phyloP scores from a whole-genome alignment of 2,113 vertebrate genomes.

The Hepsetus odoe region DNA sequence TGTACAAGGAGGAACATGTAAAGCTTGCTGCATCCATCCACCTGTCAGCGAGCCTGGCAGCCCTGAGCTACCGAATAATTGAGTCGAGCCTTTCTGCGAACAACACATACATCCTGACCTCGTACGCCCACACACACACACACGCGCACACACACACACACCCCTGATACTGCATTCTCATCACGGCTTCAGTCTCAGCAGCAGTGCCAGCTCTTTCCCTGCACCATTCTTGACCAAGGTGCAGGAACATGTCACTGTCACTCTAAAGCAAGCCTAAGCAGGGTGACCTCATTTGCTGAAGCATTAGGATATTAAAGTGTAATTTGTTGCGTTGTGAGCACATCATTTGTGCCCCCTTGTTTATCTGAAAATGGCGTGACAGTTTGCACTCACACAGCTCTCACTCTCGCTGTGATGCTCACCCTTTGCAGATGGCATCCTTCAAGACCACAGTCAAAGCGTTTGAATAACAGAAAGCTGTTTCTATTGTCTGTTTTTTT shows the following conservation, averaged over 20 bases:
- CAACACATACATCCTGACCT: slow-evolving; percentile 34
- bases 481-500: not conserved
- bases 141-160: slow-evolving; percentile 33
- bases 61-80: slow-evolving; percentile 56
- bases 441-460: slow-evolving; percentile 19
- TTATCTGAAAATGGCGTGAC: not conserved
- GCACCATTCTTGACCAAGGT: not conserved
- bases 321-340: not conserved
- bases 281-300: not conserved
- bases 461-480: slow-evolving; percentile 17
- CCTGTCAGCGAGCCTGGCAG: slow-evolving; percentile 45
- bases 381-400: not conserved
- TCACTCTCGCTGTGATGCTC: not conserved
- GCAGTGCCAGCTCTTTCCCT: not conserved
- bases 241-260: not conserved
- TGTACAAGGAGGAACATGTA: slow-evolving; percentile 44
- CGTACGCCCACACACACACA: slow-evolving; percentile 25
- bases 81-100: slow-evolving; percentile 45
- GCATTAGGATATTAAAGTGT: slow-evolving; percentile 9
- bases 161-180: slow-evolving; percentile 25
- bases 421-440: not conserved
- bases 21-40: slow-evolving; percentile 55
- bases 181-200: not conserved
- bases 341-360: not conserved
- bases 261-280: not conserved